Conservation (phyloP, 2,113 vertebrate genomes). For the Excalfactoria chinensis region DNA sequence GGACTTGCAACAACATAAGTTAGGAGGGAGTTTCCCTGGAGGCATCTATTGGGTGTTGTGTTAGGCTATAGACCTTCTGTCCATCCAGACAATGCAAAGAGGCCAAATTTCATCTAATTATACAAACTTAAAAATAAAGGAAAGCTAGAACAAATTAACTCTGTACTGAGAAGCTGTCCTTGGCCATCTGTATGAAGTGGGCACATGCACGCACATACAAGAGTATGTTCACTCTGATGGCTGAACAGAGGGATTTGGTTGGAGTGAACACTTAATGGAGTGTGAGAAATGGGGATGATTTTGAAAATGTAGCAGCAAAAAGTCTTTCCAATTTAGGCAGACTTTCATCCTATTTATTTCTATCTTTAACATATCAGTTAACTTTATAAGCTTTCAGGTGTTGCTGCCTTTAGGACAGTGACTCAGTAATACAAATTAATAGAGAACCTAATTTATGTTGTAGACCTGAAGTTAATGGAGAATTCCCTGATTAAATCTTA, state of each 20-base stretch:
- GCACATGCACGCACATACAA: too few species aligned
- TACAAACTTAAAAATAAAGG: neutral
- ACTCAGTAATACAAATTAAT: constrained; percentile 37
- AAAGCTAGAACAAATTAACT: neutral
- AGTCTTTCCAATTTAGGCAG: neutral
- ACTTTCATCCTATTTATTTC: constrained; percentile 34
- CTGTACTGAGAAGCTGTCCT: neutral
- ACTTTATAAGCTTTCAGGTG: constrained; percentile 50
- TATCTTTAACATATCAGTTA: constrained; percentile 22
- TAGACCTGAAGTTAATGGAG: constrained; percentile 55
- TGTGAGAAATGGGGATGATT: constrained; percentile 36
- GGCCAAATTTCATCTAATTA: neutral
- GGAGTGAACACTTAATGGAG: neutral
- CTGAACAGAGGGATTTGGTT: neutral
- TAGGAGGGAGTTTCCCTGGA: neutral
- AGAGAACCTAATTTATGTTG: constrained; percentile 38
- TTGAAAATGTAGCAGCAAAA: neutral
- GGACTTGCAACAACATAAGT: neutral
- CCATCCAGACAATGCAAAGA: neutral
- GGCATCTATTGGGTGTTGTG: neutral
- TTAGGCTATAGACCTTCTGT: neutral
- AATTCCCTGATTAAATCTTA: constrained; percentile 62
- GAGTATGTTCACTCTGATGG: neutral
- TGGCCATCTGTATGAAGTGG: neutral
- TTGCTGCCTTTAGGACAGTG: constrained; percentile 55